Conservation (phyloP, 2,888 invertebrate genomes). For the Leucoma salicis region DNA sequence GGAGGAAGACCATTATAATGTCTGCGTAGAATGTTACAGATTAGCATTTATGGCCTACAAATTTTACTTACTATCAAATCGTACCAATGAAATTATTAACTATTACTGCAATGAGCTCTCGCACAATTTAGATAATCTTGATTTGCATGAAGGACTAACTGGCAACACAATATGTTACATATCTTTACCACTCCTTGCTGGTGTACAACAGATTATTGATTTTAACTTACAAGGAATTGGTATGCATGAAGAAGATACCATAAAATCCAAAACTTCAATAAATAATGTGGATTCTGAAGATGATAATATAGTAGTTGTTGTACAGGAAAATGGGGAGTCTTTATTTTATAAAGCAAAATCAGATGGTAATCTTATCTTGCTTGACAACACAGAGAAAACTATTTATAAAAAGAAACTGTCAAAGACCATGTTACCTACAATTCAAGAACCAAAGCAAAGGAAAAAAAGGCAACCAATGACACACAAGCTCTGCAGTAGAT, state of each 20-base stretch:
- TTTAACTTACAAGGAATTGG: constrained; percentile 46
- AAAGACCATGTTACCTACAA: neutral
- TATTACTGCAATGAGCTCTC: constrained; percentile 52
- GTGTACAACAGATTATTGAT: constrained; percentile 36
- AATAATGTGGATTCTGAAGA: constrained; percentile 19
- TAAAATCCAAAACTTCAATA: neutral
- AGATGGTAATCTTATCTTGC: constrained; percentile 30
- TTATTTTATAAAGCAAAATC: constrained; percentile 34
- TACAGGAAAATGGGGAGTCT: constrained; percentile 42
- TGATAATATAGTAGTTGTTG: constrained; percentile 47
- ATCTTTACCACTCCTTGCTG: constrained; percentile 43
- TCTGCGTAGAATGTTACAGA: constrained; percentile 59
- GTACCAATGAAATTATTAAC: constrained; percentile 51
- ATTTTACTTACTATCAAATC: constrained; percentile 50
- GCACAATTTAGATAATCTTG: constrained; percentile 39
- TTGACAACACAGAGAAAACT: constrained; percentile 28
- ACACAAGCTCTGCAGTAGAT: constrained; percentile 51
- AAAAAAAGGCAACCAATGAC: constrained; percentile 60
- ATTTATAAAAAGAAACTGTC: constrained; percentile 16
- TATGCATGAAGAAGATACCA: constrained; percentile 7
- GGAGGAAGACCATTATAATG: constrained; percentile 45
- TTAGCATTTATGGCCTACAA: constrained; percentile 57
- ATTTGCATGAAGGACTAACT: constrained; percentile 33
- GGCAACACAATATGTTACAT: constrained; percentile 48
- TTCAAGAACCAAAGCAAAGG: constrained; percentile 34